Evolutionary conservation across 2,888 invertebrate species (phyloP).

Genomic region (Uropetala carovei): DNA sequence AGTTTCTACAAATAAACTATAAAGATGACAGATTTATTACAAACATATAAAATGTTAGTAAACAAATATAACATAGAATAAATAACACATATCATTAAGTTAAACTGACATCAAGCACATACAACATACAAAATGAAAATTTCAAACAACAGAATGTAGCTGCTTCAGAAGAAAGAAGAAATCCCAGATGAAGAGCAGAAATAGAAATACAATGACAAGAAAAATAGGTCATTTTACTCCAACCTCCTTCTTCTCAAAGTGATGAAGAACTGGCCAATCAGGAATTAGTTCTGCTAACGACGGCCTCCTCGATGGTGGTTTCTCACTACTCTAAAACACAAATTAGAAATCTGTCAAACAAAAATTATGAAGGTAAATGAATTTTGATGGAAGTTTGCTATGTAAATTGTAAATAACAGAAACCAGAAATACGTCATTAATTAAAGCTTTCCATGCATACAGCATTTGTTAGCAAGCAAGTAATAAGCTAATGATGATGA

Average conservation of each 20-base stretch:
- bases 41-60: slow-evolving; percentile 53
- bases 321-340: slow-evolving; percentile 73
- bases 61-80: slow-evolving; percentile 54
- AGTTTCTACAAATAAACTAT: slow-evolving; percentile 37
- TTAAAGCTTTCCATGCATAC: slow-evolving; percentile 51
- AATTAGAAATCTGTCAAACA: slow-evolving; percentile 66
- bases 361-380: slow-evolving; percentile 55
- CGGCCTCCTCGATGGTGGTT: slow-evolving; percentile 83
- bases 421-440: slow-evolving; percentile 32
- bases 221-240: slow-evolving; percentile 75
- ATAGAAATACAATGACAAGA: slow-evolving; percentile 67
- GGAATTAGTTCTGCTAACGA: slow-evolving; percentile 97
- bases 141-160: slow-evolving; percentile 46
- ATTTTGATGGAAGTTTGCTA: slow-evolving; percentile 14
- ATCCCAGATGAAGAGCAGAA: slow-evolving; percentile 67
- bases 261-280: slow-evolving; percentile 95
- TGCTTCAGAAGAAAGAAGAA: slow-evolving; percentile 69
- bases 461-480: slow-evolving; percentile 40
- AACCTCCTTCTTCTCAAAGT: slow-evolving; percentile 91
- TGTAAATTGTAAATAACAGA: slow-evolving; percentile 43
- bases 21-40: slow-evolving; percentile 25
- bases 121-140: slow-evolving; percentile 59
- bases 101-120: slow-evolving; percentile 44
- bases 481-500: slow-evolving; percentile 18
- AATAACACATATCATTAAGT: slow-evolving; percentile 37